These are phyloP conservation scores for Mimumesa dahlbomi DNA, from an alignment of 2,888 invertebrate genomes.

Conservation along the genomic window DNA sequence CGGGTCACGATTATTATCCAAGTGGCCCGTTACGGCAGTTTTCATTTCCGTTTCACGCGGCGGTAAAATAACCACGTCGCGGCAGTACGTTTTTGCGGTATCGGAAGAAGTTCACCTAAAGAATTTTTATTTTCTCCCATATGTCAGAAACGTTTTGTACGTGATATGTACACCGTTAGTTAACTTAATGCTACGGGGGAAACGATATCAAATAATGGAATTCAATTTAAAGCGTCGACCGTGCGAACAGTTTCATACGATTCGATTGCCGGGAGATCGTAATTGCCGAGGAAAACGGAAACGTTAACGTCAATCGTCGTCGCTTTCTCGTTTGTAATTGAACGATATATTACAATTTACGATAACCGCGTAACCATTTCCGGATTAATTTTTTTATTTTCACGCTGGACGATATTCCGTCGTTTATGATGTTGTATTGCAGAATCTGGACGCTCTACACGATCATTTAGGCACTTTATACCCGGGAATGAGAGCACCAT, in stretches of 20 bases:
- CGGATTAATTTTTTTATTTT: no score
- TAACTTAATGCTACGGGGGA: neutral
- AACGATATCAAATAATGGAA: no score
- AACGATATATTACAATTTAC: no score
- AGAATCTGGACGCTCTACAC: constrained; percentile 98
- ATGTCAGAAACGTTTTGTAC: neutral
- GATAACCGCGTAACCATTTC: no score
- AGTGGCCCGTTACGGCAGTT: constrained; percentile 20
- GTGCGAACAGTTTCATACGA: neutral
- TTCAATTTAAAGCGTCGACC: neutral
- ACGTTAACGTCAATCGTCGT: no score
- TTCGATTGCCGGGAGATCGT: no score
- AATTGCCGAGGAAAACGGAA: no score
- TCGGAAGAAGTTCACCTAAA: neutral
- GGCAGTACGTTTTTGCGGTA: neutral
- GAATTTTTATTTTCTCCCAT: neutral
- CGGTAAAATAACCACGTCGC: constrained; percentile 8
- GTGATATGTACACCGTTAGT: no score
- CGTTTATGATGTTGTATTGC: constrained; percentile 61
- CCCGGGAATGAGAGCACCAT: constrained; percentile 97
- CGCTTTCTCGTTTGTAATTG: no score
- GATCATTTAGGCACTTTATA: constrained; percentile 96
- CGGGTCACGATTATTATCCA: constrained; percentile 22
- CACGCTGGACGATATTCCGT: no score
- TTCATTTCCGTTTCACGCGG: constrained; percentile 31